These are phyloP conservation scores for Vimba vimba DNA, from an alignment of 2,113 vertebrate species.

Conservation along the genomic window DNA sequence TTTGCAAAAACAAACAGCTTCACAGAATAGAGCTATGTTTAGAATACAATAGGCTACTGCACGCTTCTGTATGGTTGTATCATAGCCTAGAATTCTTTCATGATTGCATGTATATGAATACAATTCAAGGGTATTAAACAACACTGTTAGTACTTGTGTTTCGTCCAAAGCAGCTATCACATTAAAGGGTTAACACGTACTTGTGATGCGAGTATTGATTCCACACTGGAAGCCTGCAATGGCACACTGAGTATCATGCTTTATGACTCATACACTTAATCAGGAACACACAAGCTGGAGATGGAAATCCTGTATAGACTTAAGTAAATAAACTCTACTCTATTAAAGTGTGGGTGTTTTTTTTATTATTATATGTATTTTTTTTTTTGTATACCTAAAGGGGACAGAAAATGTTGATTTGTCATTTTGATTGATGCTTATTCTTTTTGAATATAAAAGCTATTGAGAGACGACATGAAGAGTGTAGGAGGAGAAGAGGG, in stretches of 20 bases:
- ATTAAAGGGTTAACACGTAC: slow-evolving; percentile 2
- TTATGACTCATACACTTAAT: slow-evolving; percentile 24
- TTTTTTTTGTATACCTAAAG: not conserved
- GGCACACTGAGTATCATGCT: not conserved
- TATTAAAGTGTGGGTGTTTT: not conserved
- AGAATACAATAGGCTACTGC: not conserved
- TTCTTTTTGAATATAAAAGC: not conserved
- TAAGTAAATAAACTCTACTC: not conserved
- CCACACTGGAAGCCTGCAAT: not conserved
- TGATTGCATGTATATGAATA: not conserved
- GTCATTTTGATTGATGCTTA: not conserved
- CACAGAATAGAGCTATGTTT: no score
- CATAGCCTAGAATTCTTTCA: not conserved
- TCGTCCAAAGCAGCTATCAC: not conserved
- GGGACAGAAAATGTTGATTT: not conserved
- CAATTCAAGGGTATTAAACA: not conserved
- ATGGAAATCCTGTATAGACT: not conserved
- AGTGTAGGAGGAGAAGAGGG: slow-evolving; percentile 24
- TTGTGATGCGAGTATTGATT: slow-evolving; percentile 10
- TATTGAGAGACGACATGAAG: not conserved
- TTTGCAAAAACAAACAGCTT: not conserved
- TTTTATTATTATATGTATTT: no score
- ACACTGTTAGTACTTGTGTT: not conserved
- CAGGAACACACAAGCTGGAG: not conserved
- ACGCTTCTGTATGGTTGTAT: no score